These are phyloP conservation scores for Acronicta aceris DNA, from an alignment of 2,888 invertebrate species.

Conservation along the genomic window DNA sequence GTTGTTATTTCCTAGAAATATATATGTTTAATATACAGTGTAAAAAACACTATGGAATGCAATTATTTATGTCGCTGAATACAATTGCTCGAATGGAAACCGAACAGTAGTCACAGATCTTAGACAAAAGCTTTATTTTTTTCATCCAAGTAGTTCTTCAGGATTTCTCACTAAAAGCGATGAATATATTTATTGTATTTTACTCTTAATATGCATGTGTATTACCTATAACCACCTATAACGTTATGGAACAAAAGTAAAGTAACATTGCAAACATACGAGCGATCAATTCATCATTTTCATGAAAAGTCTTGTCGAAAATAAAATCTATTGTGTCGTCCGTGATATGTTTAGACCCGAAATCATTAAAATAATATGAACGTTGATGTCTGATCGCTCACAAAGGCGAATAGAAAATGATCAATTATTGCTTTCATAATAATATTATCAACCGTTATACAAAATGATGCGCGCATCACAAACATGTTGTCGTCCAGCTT, in stretches of 20 bases:
- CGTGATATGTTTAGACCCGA: constrained; percentile 74
- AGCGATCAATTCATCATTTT: constrained; percentile 63
- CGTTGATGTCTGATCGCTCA: constrained; percentile 60
- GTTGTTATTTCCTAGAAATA: constrained; percentile 13
- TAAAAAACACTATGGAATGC: background rate
- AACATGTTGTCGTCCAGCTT: constrained; percentile 64
- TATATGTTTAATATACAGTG: no score
- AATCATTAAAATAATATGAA: constrained; percentile 50
- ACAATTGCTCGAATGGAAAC: no score
- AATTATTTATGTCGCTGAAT: no score
- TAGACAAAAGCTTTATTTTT: no score
- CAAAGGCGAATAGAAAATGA: constrained; percentile 52
- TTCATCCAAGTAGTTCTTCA: background rate
- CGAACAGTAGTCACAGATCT: no score
- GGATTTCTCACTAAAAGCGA: constrained; percentile 26
- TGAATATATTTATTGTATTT: constrained; percentile 30
- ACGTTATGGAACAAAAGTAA: constrained; percentile 83
- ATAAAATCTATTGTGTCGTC: constrained; percentile 60
- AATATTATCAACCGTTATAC: constrained; percentile 69
- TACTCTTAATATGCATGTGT: constrained; percentile 40
- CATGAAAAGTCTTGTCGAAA: constrained; percentile 50
- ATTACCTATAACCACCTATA: no score
- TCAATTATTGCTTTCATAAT: constrained; percentile 72
- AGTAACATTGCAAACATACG: constrained; percentile 64
- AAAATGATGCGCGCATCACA: constrained; percentile 64